Conservation (phyloP, 2,113 vertebrate genomes). For the Stercorarius parasiticus region DNA sequence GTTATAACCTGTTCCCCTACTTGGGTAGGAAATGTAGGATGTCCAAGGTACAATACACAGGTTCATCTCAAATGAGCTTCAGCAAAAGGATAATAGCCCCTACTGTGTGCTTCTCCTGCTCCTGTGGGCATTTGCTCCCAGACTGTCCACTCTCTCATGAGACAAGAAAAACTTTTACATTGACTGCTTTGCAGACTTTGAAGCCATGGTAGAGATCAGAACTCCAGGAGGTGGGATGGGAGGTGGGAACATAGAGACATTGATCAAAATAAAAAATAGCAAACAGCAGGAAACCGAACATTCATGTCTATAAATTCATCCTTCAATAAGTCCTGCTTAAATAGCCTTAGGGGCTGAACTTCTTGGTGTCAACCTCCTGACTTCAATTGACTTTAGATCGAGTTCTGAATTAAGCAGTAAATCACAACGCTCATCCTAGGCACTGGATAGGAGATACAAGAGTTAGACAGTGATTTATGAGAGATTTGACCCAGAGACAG, state of each 20-base stretch:
- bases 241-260: not conserved
- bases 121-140: not conserved
- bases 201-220: not conserved
- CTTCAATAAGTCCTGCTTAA: not conserved
- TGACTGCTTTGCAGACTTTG: not conserved
- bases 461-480: slow-evolving; percentile 61
- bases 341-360: slow-evolving; percentile 29
- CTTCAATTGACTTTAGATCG: slow-evolving; percentile 25
- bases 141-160: not conserved
- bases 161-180: not conserved
- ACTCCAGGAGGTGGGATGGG: not conserved
- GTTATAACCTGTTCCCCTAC: not conserved
- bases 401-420: slow-evolving; percentile 46
- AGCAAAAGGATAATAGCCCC: not conserved
- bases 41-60: not conserved
- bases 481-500: not conserved
- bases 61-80: not conserved
- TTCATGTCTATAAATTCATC: not conserved
- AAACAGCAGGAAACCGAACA: not conserved
- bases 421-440: slow-evolving; percentile 33
- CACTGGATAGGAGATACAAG: not conserved
- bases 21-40: not conserved
- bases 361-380: not conserved
- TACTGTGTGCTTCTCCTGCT: not conserved
- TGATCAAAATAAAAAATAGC: not conserved